Evolutionary conservation across 2,888 invertebrate species (phyloP), one percentile per base, ranked within the genome.

Genomic region (Entomobrya multifasciata): DNA sequence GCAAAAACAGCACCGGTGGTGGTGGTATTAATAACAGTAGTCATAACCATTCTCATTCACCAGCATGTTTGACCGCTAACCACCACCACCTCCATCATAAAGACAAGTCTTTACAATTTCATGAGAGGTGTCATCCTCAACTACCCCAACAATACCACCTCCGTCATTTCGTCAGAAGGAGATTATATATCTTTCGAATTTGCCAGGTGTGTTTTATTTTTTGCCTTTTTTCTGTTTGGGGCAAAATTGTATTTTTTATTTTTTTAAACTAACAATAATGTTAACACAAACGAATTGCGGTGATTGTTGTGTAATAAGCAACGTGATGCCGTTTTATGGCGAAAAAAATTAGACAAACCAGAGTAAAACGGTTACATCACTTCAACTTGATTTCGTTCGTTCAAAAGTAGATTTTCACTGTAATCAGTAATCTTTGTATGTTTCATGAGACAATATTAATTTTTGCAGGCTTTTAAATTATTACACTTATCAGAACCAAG

Each of bases 131-230:
- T 72, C 55, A 49, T 81, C 81, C 30, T 22, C 57, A 62, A 4
- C 76, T 49, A 44, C 62, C 27, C 57, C 67, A 36, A 67, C 76
- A 65, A 17, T 41, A 44, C 22, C 78, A 78, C 67, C 65, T 57
- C 72, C 79, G 67, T 55, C 78, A 60, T 47, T 57, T 67, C 17
- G 20, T 41, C 55, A 78, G 85, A 20, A 41, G 79, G 22, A 85
- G 85, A 85, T 60, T 70, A 47, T 25, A 79, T 70, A 70, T 78
- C 79, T 85, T 85, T 49, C 27, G 79, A 85, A 70, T 85, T n/a
- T 85, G 85, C 60, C 85, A 85, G 85, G 85, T 85, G 79, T 85
- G 85, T 55, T 79, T 85, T 77, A 17, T n/a, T 44, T 17, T 65
- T 60, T 77, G 10, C 52, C 15, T 72, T 47, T 67, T n/a, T n/a